A percentile compares a stretch with the other conserved stretches of the same genome.
phyloP scores from a whole-genome alignment of 2,797 vertebrate genomes.

The Valencia hispanica region DNA sequence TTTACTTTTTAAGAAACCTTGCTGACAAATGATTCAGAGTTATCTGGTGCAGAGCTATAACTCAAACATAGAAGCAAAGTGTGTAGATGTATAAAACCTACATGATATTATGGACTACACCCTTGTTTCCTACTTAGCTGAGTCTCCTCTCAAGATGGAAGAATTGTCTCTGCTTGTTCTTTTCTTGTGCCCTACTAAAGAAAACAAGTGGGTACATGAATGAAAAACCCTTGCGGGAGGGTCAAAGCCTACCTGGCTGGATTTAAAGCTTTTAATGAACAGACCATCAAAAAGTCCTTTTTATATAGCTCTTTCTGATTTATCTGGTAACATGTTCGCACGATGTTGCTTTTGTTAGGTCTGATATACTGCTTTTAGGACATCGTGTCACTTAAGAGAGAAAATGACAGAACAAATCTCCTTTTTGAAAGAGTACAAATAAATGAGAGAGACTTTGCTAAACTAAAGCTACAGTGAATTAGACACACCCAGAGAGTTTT shows the following conservation, averaged over 20 bases:
- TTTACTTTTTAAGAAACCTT: slow-evolving; percentile 47
- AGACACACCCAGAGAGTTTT: slow-evolving; percentile 66
- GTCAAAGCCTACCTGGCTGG: slow-evolving; percentile 36
- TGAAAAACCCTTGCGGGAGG: slow-evolving; percentile 43
- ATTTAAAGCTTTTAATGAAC: slow-evolving; percentile 43
- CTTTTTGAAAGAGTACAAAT: slow-evolving; percentile 31
- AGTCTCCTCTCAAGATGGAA: slow-evolving; percentile 34
- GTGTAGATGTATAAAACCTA: slow-evolving; percentile 10
- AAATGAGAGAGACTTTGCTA: slow-evolving; percentile 49
- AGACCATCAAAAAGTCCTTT: slow-evolving; percentile 32
- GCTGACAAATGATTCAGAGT: slow-evolving; percentile 40
- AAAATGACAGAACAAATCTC: slow-evolving; percentile 37
- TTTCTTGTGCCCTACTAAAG: slow-evolving; percentile 32
- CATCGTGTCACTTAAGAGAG: slow-evolving; percentile 39
- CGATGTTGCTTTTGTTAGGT: slow-evolving; percentile 29
- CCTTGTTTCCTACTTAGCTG: not conserved
- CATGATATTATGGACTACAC: slow-evolving; percentile 7
- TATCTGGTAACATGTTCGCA: slow-evolving; percentile 33
- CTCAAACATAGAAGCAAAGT: slow-evolving; percentile 19
- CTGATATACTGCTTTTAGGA: slow-evolving; percentile 42
- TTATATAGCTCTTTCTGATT: slow-evolving; percentile 49
- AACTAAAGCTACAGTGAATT: slow-evolving; percentile 60
- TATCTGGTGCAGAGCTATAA: slow-evolving; percentile 35
- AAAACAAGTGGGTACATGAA: slow-evolving; percentile 12
- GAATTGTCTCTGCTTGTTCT: slow-evolving; percentile 46